These are phyloP conservation scores for Formica exsecta DNA, from an alignment of 1,140 invertebrate species.

Conservation along the genomic window DNA sequence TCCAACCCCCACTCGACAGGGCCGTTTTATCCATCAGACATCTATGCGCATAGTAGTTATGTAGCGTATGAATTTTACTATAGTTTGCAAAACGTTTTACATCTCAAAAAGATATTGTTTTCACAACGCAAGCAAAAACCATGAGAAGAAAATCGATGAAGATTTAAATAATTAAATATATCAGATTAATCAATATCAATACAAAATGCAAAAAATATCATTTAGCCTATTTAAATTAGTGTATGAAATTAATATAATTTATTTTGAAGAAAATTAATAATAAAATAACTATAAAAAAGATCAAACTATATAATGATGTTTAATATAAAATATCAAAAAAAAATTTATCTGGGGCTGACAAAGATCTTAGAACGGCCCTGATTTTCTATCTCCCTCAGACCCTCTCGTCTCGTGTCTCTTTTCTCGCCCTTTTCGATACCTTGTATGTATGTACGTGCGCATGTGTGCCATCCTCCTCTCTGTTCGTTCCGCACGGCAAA, in stretches of 20 bases:
- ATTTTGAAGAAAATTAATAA: neutral
- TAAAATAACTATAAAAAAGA: neutral
- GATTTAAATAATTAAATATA: too few relatives aligned
- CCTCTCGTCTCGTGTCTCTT: neutral
- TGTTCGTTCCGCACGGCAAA: constrained; percentile 42
- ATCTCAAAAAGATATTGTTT: neutral
- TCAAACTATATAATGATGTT: neutral
- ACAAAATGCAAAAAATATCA: neutral
- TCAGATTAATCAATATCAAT: neutral
- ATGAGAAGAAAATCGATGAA: neutral
- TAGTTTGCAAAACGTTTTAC: neutral
- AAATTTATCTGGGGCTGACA: neutral
- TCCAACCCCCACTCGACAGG: constrained; percentile 22
- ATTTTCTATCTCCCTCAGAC: neutral
- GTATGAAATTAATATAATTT: neutral
- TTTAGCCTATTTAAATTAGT: neutral
- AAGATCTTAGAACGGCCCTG: neutral
- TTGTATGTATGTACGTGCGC: neutral
- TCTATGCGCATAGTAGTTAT: neutral
- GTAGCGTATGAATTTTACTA: neutral
- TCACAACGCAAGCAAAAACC: neutral
- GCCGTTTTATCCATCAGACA: constrained; percentile 43
- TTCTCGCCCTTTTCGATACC: neutral
- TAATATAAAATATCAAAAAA: neutral
- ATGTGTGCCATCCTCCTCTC: neutral